Evolutionary conservation across 2,113 vertebrate genomes (phyloP), one percentile per base, ranked within the genome.

Genomic region (Aegithalos caudatus): DNA sequence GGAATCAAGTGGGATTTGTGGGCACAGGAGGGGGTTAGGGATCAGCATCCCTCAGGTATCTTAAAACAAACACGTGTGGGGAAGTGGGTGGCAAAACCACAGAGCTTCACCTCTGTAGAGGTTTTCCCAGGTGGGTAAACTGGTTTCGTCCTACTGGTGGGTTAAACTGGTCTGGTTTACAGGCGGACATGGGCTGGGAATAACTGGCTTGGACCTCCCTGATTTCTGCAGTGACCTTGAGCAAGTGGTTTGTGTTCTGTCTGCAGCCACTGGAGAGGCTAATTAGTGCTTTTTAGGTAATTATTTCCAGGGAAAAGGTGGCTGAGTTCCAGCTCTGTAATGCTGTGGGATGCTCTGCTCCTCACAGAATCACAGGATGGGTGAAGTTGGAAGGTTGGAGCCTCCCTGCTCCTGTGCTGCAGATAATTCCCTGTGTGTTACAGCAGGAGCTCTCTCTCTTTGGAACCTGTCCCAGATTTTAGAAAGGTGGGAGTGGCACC

Each of bases 21-120:
- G 40, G 73, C 4, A 1, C 10, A 3, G 38, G 27, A 4, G 1
- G 10, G n/a, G 0, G 7, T n/a, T 20, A 7, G 44, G 48, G 44
- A 40, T 29, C 1, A 69, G 48, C 44, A 10, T 24, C 50, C 37
- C 28, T 29, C 44, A 11, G 35, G 14, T 11, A 5, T 4, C 29
- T 42, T 7, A 3, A 47, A 65, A 22, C 42, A 56, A 73, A 29
- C 28, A 10, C 20, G 0, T 5, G 45, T 50, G 72, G 66, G 35
- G 51, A 61, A 11, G 22, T 2, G 8, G 37, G 0, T 51, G 67
- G 35, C 3, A 7, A 50, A 89, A 7, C 23, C 25, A 14, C 48
- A 2, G 40, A 72, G 35, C 72, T 42, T 62, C 13, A 0, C 12
- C 33, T 62, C 38, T 20, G 17, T 3, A 17, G 67, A 16, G 11